phyloP scores from a whole-genome alignment of 2,113 vertebrate species.

The Lepisosteus oculatus region DNA sequence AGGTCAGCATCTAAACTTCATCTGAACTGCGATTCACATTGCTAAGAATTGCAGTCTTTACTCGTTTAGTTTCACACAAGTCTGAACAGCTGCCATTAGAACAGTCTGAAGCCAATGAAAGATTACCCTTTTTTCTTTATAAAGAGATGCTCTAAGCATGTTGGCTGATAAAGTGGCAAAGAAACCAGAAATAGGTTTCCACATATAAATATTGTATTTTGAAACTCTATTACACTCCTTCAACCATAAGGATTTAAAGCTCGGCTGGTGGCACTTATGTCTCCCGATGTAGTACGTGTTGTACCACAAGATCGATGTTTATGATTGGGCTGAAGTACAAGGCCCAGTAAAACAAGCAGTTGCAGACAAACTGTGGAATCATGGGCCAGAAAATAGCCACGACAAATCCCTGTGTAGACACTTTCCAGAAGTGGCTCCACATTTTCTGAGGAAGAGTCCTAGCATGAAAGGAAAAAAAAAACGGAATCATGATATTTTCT shows the following conservation, averaged over 20 bases:
- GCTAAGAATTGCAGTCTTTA: too few relatives aligned
- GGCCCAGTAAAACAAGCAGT: conserved; percentile 91
- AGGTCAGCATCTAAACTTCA: too few relatives aligned
- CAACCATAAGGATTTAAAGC: neutral
- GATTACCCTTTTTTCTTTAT: too few relatives aligned
- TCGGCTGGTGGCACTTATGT: conserved; percentile 59
- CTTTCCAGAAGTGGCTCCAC: conserved; percentile 88
- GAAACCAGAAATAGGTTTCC: too few relatives aligned
- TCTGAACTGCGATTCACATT: too few relatives aligned
- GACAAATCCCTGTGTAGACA: conserved; percentile 78
- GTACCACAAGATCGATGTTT: conserved; percentile 87
- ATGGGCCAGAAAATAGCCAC: conserved; percentile 88
- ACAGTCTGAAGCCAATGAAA: neutral
- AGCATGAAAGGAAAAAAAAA: conserved; percentile 26
- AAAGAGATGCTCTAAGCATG: too few relatives aligned
- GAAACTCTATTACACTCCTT: neutral
- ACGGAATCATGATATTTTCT: too few relatives aligned
- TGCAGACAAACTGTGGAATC: conserved; percentile 88
- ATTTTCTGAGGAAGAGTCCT: conserved; percentile 80
- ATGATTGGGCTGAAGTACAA: conserved; percentile 90
- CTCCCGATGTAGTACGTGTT: conserved; percentile 78
- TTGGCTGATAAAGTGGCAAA: too few relatives aligned
- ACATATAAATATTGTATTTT: neutral
- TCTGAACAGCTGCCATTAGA: too few relatives aligned
- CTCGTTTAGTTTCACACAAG: too few relatives aligned